Conservation (phyloP, 1,140 invertebrate genomes). For the Leptonema lineaticorne region DNA sequence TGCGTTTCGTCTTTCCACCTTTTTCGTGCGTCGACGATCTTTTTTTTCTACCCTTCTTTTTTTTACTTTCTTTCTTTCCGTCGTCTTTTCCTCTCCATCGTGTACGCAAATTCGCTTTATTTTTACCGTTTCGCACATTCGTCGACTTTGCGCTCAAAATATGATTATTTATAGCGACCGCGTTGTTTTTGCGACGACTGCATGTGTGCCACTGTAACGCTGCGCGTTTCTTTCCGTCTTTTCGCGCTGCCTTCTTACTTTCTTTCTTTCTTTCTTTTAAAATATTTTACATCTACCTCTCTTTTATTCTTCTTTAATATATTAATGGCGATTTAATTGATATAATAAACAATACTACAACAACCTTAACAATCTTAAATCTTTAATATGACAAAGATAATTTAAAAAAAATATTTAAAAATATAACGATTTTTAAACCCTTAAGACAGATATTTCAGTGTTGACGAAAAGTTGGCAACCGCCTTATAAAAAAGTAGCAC, state of each 20-base stretch:
- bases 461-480: too few species aligned
- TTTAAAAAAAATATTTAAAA: too few species aligned
- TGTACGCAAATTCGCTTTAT: neutral
- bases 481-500: too few species aligned
- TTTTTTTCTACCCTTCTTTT: neutral
- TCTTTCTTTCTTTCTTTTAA: neutral
- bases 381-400: too few species aligned
- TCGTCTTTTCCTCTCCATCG: neutral
- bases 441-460: too few species aligned
- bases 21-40: neutral
- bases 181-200: neutral
- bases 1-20: neutral
- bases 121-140: constrained; percentile 8
- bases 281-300: too few species aligned
- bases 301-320: too few species aligned
- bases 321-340: too few species aligned
- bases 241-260: neutral
- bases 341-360: too few species aligned
- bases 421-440: too few species aligned
- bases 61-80: neutral
- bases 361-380: too few species aligned
- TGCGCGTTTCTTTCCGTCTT: too few species aligned
- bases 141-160: neutral
- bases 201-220: neutral
- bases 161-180: constrained; percentile 16